Evolutionary conservation across 1,140 invertebrate genomes (phyloP), one percentile per base, ranked within the genome.

Genomic region (Anadara kagoshimensis): DNA sequence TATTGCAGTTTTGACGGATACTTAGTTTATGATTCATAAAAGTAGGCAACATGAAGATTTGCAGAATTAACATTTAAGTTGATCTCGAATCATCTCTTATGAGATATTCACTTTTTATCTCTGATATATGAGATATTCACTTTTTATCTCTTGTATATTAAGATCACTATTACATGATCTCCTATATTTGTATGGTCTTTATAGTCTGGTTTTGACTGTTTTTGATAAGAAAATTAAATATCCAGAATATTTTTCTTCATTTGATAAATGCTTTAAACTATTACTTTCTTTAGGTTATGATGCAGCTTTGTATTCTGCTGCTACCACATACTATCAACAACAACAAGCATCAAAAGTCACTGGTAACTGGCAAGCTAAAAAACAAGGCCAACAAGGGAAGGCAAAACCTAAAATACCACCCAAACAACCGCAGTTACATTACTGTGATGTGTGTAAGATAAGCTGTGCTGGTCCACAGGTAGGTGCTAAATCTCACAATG

Each of bases 401-500:
- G 77, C 87, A 90, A 93, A 67, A 58, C 77, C 80, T 7, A 87
- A 86, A 73, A 79, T 79, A 26, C 85, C 85, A 7, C 85, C 84
- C 5, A 87, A 88, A 67, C 83, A 83, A 29, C 85, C 84, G 20
- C 88, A 89, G 80, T 78, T 88, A 0, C 87, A 88, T 59, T 90
- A 87, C 69, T 89, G 88, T 83, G 88, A 90, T 78, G 88, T 98
- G 5, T 99, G 98, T 90, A 98, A 98, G 87, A 99, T 99, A 83
- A 98, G 96, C 76, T 99, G 97, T 91, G 97, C 96, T 78, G 97
- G 97, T 0, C 95, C 96, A 2, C 95, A 95, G 91, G 93, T 94
- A 81, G 36, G 29, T 36, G 7, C 7, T 36, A 36, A 36, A 36
- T 3, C 29, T 36, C 7, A 36, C n/a, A 36, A 36, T 36, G 29